Evolutionary conservation across 2,888 invertebrate species (phyloP).

Genomic region (Nymphalis c-album): DNA sequence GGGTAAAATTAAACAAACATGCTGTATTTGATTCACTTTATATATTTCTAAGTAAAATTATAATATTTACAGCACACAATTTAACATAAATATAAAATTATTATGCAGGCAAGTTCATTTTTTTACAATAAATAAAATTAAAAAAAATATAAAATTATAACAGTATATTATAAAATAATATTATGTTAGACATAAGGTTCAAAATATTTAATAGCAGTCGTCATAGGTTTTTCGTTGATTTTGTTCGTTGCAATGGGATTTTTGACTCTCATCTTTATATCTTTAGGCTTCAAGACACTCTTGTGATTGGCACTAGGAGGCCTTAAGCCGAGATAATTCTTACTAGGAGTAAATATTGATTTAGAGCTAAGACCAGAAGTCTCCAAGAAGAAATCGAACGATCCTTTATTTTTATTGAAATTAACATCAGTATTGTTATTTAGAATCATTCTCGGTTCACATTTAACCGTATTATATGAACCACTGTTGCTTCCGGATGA

Average conservation of each 20-base stretch:
- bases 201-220: constrained; percentile 81
- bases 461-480: constrained; percentile 74
- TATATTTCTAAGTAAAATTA: constrained; percentile 67
- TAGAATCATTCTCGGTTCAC: constrained; percentile 68
- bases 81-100: constrained; percentile 71
- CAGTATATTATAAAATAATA: constrained; percentile 34
- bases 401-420: constrained; percentile 69
- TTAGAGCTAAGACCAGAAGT: constrained; percentile 90
- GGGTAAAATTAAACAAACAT: constrained; percentile 21
- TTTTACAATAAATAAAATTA: constrained; percentile 73
- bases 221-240: constrained; percentile 80
- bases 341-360: constrained; percentile 84
- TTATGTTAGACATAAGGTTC: constrained; percentile 74
- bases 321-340: constrained; percentile 67
- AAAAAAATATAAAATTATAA: constrained; percentile 38
- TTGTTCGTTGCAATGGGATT: constrained; percentile 83
- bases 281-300: constrained; percentile 88
- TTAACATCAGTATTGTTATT: constrained; percentile 56
- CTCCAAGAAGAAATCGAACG: constrained; percentile 89
- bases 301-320: constrained; percentile 87
- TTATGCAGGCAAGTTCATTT: constrained; percentile 79
- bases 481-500: constrained; percentile 79
- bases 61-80: constrained; percentile 63
- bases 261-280: constrained; percentile 87
- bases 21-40: constrained; percentile 41